These are phyloP conservation scores for Cheilosia vulpina DNA, from an alignment of 2,888 invertebrate genomes.

Conservation along the genomic window DNA sequence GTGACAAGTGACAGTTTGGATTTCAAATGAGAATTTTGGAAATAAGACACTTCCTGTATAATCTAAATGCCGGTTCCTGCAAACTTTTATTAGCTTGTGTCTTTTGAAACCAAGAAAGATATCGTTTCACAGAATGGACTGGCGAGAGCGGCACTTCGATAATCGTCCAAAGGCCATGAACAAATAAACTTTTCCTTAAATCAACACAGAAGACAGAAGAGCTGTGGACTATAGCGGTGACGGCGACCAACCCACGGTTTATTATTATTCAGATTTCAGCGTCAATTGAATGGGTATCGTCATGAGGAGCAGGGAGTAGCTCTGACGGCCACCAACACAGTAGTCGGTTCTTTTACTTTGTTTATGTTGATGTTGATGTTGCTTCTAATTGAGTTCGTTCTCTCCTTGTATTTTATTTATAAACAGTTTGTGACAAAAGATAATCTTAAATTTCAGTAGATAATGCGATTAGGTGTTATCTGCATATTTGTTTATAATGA, in stretches of 20 bases:
- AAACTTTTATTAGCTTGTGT: constrained; percentile 38
- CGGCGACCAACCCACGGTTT: constrained; percentile 41
- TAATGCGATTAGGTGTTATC: constrained; percentile 12
- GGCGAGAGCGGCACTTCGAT: constrained; percentile 18
- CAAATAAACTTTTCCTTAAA: constrained; percentile 47
- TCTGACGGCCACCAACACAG: constrained; percentile 58
- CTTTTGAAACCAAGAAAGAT: constrained; percentile 31
- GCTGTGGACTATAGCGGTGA: constrained; percentile 1
- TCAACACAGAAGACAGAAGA: constrained; percentile 12
- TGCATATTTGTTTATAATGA: background rate
- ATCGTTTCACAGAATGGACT: constrained; percentile 1
- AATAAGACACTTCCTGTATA: constrained; percentile 68
- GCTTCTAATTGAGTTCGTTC: constrained; percentile 28
- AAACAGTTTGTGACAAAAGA: constrained; percentile 31
- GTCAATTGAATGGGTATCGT: constrained; percentile 16
- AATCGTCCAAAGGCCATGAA: constrained; percentile 22
- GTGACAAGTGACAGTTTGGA: constrained; percentile 9
- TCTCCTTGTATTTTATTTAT: constrained; percentile 32
- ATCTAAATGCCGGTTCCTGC: constrained; percentile 22
- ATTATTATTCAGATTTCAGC: constrained; percentile 19
- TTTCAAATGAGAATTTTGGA: constrained; percentile 54
- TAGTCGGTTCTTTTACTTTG: constrained; percentile 50
- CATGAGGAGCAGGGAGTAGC: constrained; percentile 9
- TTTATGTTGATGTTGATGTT: constrained; percentile 60
- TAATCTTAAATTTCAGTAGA: constrained; percentile 38